These are phyloP conservation scores for Drosophila mercatorum DNA, from an alignment of 2,888 invertebrate genomes.

Conservation along the genomic window DNA sequence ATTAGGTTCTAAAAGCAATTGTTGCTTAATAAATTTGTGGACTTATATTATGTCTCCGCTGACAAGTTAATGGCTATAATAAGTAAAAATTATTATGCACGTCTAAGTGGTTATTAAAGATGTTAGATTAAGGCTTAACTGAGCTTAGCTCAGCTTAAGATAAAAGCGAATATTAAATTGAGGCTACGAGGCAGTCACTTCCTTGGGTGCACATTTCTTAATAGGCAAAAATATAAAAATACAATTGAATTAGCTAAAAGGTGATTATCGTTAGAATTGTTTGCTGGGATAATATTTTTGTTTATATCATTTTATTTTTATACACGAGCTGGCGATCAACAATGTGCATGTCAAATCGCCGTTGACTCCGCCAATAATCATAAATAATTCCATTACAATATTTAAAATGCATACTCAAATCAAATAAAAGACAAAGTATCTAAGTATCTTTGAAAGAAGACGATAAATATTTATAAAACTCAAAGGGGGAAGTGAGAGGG, in stretches of 20 bases:
- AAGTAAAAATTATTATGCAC: slow-evolving; percentile 5
- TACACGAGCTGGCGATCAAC: slow-evolving; percentile 42
- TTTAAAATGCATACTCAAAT: slow-evolving; percentile 65
- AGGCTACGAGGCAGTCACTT: slow-evolving; percentile 9
- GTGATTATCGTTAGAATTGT: slow-evolving; percentile 23
- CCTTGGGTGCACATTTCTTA: slow-evolving; percentile 7
- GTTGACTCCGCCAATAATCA: slow-evolving; percentile 55
- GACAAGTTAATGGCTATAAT: slow-evolving; percentile 37
- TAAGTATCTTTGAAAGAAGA: slow-evolving; percentile 45
- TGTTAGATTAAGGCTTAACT: background rate
- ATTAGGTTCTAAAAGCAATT: background rate
- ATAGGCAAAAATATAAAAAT: slow-evolving; percentile 16
- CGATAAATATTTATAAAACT: slow-evolving; percentile 6
- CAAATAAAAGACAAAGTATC: slow-evolving; percentile 60
- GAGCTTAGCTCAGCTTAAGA: slow-evolving; percentile 12
- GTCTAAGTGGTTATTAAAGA: slow-evolving; percentile 25
- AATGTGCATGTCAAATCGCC: slow-evolving; percentile 40
- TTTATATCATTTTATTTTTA: slow-evolving; percentile 14
- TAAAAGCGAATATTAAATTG: slow-evolving; percentile 23
- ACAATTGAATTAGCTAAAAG: slow-evolving; percentile 42
- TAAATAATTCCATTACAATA: slow-evolving; percentile 73
- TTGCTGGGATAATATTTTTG: slow-evolving; percentile 40
- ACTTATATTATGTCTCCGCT: slow-evolving; percentile 3
- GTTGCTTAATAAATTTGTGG: background rate
- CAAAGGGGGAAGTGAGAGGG: background rate